These are phyloP conservation scores for Ichneumon xanthorius DNA, from an alignment of 2,888 invertebrate species.

Conservation along the genomic window DNA sequence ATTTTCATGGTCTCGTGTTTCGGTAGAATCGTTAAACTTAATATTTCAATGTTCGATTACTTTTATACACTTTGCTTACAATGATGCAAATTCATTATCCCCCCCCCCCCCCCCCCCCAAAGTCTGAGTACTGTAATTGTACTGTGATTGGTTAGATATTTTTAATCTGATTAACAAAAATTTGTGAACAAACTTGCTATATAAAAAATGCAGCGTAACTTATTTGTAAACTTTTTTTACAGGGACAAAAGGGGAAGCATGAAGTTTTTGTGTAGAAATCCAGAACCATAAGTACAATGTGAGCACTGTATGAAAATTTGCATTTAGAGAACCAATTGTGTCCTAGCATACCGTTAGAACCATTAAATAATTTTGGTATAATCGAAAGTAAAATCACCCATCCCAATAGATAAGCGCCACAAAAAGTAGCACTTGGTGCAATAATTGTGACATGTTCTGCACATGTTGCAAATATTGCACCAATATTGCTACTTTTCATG, in stretches of 20 bases:
- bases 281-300: neutral
- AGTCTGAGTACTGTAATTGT: constrained; percentile 80
- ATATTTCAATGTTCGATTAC: too few relatives aligned
- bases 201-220: neutral
- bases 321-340: too few relatives aligned
- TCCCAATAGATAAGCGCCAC: too few relatives aligned
- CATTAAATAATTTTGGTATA: neutral
- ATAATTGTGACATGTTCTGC: too few relatives aligned
- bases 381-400: neutral
- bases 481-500: too few relatives aligned
- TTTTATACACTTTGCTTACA: neutral
- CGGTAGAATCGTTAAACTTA: neutral
- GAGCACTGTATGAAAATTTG: neutral
- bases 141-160: constrained; percentile 78
- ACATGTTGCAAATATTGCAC: too few relatives aligned
- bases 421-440: too few relatives aligned
- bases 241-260: constrained; percentile 23
- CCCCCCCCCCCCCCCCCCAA: too few relatives aligned
- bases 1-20: neutral
- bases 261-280: neutral
- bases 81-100: constrained; percentile 78
- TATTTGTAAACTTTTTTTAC: constrained; percentile 13
- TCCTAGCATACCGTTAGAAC: too few relatives aligned
- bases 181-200: neutral
- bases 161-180: constrained; percentile 61